Evolutionary conservation across 2,888 invertebrate genomes (phyloP).

Genomic region (Seira ritae): DNA sequence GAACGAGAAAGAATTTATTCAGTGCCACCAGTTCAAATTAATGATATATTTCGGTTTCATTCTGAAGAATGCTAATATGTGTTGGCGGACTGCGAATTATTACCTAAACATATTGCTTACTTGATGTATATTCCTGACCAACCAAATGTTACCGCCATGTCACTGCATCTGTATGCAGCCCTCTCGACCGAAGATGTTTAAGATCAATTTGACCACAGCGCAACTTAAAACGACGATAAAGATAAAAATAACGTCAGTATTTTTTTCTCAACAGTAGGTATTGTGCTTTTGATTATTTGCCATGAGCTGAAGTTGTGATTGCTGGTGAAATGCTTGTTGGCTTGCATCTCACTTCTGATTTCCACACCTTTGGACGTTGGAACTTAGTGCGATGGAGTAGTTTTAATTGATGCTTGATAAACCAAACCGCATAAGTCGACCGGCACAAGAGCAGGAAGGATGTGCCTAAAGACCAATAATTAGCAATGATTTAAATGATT

Average conservation of each 20-base stretch:
- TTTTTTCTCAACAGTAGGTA: neutral
- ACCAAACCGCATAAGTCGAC: neutral
- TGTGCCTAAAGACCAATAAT: neutral
- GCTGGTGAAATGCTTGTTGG: neutral
- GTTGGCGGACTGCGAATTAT: too few species aligned
- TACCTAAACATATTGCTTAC: too few species aligned
- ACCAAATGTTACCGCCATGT: too few species aligned
- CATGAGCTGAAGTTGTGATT: neutral
- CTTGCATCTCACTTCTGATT: neutral
- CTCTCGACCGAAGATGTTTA: too few species aligned
- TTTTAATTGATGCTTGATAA: conserved; percentile 2
- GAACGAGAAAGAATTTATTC: too few species aligned
- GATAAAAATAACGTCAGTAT: neutral
- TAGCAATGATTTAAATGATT: neutral
- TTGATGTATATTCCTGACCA: conserved; percentile 15
- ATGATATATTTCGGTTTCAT: too few species aligned
- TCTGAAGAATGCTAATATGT: too few species aligned
- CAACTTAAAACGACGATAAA: conserved; percentile 46
- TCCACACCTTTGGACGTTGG: conserved; percentile 11
- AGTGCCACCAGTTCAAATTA: too few species aligned
- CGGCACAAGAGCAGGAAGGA: neutral
- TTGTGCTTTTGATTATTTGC: neutral
- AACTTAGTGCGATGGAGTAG: neutral
- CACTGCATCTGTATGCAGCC: neutral
- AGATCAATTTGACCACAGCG: too few species aligned